Base-by-base conservation (phyloP, 2,888 invertebrate species). In the Callinectes sapidus region DNA sequence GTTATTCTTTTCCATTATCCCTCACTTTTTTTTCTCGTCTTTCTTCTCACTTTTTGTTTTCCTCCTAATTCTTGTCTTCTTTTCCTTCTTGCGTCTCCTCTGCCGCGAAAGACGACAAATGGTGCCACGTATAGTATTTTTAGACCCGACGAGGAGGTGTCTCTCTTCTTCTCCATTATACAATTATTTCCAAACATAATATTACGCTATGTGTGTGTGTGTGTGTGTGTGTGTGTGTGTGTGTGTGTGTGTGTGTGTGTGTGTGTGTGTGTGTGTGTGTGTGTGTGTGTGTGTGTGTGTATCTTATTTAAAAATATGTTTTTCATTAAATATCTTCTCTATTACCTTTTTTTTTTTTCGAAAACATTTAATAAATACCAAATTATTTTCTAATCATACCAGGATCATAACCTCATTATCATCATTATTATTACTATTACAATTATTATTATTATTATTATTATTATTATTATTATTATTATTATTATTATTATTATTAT, bases 191-290 rank as follows among this genome's bases (percentile, higher is more conserved):
- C 71, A 71, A 71, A 71, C 71, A 71, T 71, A 28, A 23, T 71
- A 23, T 28, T 88, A 28, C 55, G 88, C 28, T 18, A 16, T 88
- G 55, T 88, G 54, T n/a, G 32, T 54, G 48, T 48, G 55, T 88
- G 88, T 28, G 88, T 88, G 88, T 54, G 55, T 28, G 88, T 54
- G 88, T 88, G 54, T 54, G 88, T 88, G 88, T 88, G 28, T 88
- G 88, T 88, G 88, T 88, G 48, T 88, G 88, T 88, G 18, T 54
- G 88, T 55, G 88, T 54, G 88, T 88, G 88, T 88, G 88, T 88
- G 88, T 88, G 88, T 54, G 55, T 88, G 55, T 54, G 88, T 88
- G 88, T 54, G 88, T 88, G 88, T 48, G 55, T 88, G 88, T 88
- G 88, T 88, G 88, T 88, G 88, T 88, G 18, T 88, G 88, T 54